A percentile compares a stretch with the other conserved stretches of the same genome.
phyloP scores from a whole-genome alignment of 1,140 invertebrate species.

The Sminthurides bifidus region DNA sequence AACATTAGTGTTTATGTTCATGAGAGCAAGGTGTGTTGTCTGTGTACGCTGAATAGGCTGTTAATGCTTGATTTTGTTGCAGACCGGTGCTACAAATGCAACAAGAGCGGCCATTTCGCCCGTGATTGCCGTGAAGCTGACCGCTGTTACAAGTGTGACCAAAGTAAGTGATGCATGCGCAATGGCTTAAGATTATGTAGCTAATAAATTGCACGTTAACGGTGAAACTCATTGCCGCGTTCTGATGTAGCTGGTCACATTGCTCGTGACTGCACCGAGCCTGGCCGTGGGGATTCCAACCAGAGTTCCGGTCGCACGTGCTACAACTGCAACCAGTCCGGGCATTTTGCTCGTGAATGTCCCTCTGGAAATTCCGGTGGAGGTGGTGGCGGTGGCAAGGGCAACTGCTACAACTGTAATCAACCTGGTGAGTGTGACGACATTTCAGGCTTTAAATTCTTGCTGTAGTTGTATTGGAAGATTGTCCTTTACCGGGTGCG shows the following conservation, averaged over 20 bases:
- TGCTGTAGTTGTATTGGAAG: no score
- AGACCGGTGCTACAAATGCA: slow-evolving; percentile 44
- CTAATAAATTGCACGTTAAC: not conserved
- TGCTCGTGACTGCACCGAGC: slow-evolving; percentile 72
- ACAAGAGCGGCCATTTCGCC: slow-evolving; percentile 43
- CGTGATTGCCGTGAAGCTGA: slow-evolving; percentile 42
- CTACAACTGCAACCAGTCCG: slow-evolving; percentile 78
- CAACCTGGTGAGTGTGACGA: slow-evolving; percentile 39
- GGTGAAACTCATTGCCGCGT: not conserved
- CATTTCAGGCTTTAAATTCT: not conserved
- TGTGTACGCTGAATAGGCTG: not conserved
- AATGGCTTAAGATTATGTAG: slow-evolving; percentile 38
- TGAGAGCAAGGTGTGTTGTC: not conserved
- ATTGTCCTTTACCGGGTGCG: no score
- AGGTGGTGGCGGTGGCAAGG: slow-evolving; percentile 21
- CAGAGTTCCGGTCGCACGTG: slow-evolving; percentile 45
- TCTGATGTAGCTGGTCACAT: slow-evolving; percentile 61
- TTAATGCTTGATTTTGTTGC: not conserved
- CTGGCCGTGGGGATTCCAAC: slow-evolving; percentile 4
- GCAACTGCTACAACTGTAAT: slow-evolving; percentile 81
- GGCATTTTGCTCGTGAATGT: slow-evolving; percentile 80
- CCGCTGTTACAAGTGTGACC: slow-evolving; percentile 85
- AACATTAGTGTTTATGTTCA: slow-evolving; percentile 4
- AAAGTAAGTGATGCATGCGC: slow-evolving; percentile 80
- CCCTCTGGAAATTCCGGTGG: slow-evolving; percentile 47